Evolutionary conservation across 2,888 invertebrate genomes (phyloP).

Genomic region (Brachylomia viminalis): DNA sequence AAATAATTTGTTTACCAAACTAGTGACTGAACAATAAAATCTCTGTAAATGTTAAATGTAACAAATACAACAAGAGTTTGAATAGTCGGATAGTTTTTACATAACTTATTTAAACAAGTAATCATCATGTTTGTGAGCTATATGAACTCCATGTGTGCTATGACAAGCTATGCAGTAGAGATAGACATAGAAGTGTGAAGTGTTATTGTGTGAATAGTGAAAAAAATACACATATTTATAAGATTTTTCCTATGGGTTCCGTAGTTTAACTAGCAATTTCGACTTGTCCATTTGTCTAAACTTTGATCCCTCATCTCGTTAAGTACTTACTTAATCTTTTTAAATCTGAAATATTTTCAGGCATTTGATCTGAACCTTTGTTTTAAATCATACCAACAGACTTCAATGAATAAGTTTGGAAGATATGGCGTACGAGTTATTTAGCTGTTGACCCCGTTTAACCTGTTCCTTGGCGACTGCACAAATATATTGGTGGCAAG

Average conservation of each 20-base stretch:
- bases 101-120: conserved; percentile 57
- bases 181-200: not conserved
- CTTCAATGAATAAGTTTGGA: conserved; percentile 43
- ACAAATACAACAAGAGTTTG: conserved; percentile 33
- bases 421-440: conserved; percentile 47
- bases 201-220: conserved; percentile 22
- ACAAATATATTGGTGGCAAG: conserved; percentile 56
- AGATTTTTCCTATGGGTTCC: conserved; percentile 43
- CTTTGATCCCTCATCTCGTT: not conserved
- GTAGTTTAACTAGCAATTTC: conserved; percentile 27
- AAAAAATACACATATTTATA: conserved; percentile 22
- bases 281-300: not conserved
- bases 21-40: conserved; percentile 14
- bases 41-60: conserved; percentile 2
- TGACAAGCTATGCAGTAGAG: conserved; percentile 41
- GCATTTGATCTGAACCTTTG: conserved; percentile 47
- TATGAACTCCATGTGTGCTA: conserved; percentile 10
- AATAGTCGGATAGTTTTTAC: conserved; percentile 14
- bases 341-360: conserved; percentile 45
- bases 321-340: conserved; percentile 14
- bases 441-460: conserved; percentile 43
- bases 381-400: conserved; percentile 41
- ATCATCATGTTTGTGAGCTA: conserved; percentile 47
- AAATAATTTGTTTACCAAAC: conserved; percentile 41
- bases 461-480: conserved; percentile 56